Conservation (phyloP, 64 coral and sea anemone genomes). For the Actinia tenebrosa region DNA sequence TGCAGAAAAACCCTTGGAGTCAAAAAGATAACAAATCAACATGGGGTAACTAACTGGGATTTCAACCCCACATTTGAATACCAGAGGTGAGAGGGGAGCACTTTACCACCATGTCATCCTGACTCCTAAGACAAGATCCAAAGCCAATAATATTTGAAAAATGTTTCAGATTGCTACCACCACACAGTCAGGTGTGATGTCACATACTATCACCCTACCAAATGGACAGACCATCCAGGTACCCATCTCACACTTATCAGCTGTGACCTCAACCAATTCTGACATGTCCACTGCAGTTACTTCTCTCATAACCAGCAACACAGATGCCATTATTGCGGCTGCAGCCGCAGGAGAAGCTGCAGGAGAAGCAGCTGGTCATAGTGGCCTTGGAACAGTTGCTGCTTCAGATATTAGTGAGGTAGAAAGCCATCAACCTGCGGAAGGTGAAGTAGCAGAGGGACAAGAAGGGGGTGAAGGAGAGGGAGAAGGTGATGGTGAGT, state of each 20-base stretch:
- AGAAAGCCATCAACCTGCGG: slow-evolving; percentile 14
- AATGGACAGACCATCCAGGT: slow-evolving; percentile 91
- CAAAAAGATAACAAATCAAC: too few species aligned
- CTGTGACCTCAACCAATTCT: slow-evolving; percentile 39
- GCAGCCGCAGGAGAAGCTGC: slow-evolving; percentile 62
- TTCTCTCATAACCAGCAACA: slow-evolving; percentile 57
- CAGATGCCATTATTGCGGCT: slow-evolving; percentile 78
- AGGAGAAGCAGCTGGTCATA: slow-evolving; percentile 48
- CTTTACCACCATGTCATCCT: too few species aligned
- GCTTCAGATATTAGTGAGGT: slow-evolving; percentile 41
- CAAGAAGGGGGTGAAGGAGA: slow-evolving; percentile 35
- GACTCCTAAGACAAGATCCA: too few species aligned
- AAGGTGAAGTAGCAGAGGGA: slow-evolving; percentile 17
- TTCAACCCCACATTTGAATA: too few species aligned
- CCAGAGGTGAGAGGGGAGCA: too few species aligned
- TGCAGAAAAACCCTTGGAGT: too few species aligned
- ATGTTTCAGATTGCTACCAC: slow-evolving; percentile 9
- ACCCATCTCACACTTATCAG: slow-evolving; percentile 67
- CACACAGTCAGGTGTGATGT: slow-evolving; percentile 53
- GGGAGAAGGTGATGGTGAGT: slow-evolving; percentile 42
- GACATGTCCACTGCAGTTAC: slow-evolving; percentile 19
- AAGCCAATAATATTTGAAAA: not conserved
- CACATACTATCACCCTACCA: slow-evolving; percentile 82
- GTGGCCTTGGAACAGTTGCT: slow-evolving; percentile 27
- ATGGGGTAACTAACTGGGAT: too few species aligned